Evolutionary conservation across 1,140 invertebrate genomes (phyloP).

Genomic region (Argopecten irradians): DNA sequence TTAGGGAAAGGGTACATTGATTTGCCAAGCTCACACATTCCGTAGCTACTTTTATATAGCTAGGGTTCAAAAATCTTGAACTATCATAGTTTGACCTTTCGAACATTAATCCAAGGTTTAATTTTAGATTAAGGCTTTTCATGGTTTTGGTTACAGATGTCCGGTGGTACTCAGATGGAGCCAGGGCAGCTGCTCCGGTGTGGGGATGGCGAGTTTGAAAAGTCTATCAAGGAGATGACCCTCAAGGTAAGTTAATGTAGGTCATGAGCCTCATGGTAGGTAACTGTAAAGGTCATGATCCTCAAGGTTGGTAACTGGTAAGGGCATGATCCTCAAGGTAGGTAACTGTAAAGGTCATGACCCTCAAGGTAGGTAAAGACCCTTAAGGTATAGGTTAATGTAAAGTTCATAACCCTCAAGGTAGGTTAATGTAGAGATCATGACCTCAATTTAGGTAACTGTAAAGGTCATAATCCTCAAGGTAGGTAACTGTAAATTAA

Average conservation of each 20-base stretch:
- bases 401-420: constrained; percentile 61
- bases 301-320: no score
- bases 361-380: no score
- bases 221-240: constrained; percentile 58
- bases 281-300: background rate
- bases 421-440: constrained; percentile 39
- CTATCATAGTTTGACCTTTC: no score
- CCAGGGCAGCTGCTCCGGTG: constrained; percentile 53
- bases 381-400: background rate
- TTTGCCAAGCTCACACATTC: no score
- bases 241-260: constrained; percentile 56
- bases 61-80: no score
- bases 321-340: no score
- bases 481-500: no score
- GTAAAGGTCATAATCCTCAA: constrained; percentile 62
- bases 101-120: no score
- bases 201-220: constrained; percentile 62
- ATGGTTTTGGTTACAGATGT: constrained; percentile 48
- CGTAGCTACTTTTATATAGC: no score
- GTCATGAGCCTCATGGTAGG: background rate
- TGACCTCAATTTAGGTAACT: background rate
- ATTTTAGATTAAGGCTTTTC: no score
- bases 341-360: no score
- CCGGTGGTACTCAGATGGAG: constrained; percentile 27
- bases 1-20: no score